Base-by-base conservation (phyloP, 2,113 vertebrate species). In the Hyaena hyaena region DNA sequence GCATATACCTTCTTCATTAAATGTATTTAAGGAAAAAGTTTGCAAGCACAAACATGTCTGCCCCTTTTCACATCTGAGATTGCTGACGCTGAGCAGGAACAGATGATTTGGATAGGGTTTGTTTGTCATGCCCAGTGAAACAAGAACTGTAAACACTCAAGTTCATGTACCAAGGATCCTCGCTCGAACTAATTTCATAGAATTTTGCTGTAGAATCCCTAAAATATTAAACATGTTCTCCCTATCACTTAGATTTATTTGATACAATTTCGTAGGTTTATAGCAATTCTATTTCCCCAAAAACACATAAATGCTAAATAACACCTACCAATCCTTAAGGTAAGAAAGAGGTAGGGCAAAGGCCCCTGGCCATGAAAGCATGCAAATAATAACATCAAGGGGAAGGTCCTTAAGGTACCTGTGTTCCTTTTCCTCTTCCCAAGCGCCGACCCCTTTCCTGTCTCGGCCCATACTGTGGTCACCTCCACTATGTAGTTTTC, bases 1-100 rank as follows among this genome's bases (percentile, higher is more conserved):
- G 28, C 68, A 61, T 48, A 1, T 73, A 58, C 1, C 4, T 48
- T 93, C 66, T 94, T 82, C 43, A 0, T 79, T 33, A 68, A 63
- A 74, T 1, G 21, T 80, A 73, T 12, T 66, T 84, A 96, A 92
- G 55, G 73, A 65, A 88, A 45, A 50, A 2, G n/a, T 71, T 33
- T 92, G 53, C 96, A 92, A 93, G 92, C 90, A 92, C 83, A 76
- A 90, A 95, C 80, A 5, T 15, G 58, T 35, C 92, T 73, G 31
- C 23, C 58, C 61, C 90, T 65, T 61, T 91, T 96, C 81, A 93
- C 74, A 65, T 73, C n/a, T 76, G 43, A 95, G 74, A 66, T 43
- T 77, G 65, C 63, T 87, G 35, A 39, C 3, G 7, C 55, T 21
- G 4, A 31, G n/a, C 68, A 86, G 66, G 58, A 97, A 69, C 91